Evolutionary conservation across 2,888 invertebrate genomes (phyloP).

Genomic region (Drosophila algonquin): DNA sequence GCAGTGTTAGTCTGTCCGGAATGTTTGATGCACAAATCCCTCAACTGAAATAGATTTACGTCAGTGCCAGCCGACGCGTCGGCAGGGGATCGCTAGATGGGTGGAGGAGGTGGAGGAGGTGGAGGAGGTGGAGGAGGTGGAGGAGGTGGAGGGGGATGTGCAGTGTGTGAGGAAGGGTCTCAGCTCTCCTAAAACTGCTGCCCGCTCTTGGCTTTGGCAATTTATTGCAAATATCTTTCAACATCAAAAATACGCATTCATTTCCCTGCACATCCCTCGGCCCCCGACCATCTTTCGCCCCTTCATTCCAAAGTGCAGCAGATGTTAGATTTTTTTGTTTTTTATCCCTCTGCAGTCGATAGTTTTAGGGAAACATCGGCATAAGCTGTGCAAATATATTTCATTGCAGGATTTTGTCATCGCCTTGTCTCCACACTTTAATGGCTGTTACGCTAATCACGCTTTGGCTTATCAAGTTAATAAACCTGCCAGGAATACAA

Average conservation of each 20-base stretch:
- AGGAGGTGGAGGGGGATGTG: neutral
- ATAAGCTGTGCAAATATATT: neutral
- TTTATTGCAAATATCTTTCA: conserved; percentile 77
- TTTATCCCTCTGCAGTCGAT: conserved; percentile 3
- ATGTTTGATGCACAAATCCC: conserved; percentile 78
- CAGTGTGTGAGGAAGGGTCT: conserved; percentile 30
- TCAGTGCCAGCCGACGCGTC: conserved; percentile 66
- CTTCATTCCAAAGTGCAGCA: conserved; percentile 33
- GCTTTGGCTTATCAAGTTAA: conserved; percentile 40
- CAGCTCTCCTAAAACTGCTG: conserved; percentile 1
- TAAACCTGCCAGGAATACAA: conserved; percentile 28
- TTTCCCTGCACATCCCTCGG: neutral
- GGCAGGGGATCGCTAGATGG: neutral
- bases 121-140: neutral
- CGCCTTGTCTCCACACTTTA: neutral
- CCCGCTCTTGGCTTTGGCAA: conserved; percentile 47
- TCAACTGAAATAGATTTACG: conserved; percentile 80
- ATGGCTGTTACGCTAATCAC: neutral
- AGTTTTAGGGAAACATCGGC: neutral
- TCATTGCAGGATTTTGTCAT: neutral
- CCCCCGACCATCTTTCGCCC: neutral
- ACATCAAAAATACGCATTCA: conserved; percentile 64
- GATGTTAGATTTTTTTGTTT: conserved; percentile 58
- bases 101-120: neutral
- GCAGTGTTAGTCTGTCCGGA: conserved; percentile 71